Conservation (phyloP, 2,888 invertebrate genomes). For the Syrista parreyssii region DNA sequence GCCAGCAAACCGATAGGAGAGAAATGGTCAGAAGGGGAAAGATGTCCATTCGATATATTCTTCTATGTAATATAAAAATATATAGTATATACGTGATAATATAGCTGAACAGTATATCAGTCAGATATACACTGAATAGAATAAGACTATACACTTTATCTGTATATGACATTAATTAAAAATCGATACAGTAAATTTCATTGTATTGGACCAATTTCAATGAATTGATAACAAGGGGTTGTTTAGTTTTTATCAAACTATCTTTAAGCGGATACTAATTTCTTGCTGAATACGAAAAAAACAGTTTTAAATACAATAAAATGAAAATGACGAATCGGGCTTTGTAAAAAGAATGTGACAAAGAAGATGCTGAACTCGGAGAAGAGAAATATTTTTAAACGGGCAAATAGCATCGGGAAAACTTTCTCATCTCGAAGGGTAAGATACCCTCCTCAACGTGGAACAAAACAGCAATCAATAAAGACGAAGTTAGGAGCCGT, state of each 20-base stretch:
- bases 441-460: neutral
- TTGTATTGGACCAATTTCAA: neutral
- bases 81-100: neutral
- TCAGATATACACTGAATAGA: neutral
- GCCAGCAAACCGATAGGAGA: conserved; percentile 19
- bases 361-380: neutral
- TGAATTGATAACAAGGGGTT: neutral
- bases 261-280: neutral
- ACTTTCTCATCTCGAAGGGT: neutral
- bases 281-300: neutral
- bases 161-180: neutral
- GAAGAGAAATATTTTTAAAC: neutral
- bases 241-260: neutral
- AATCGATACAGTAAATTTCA: neutral
- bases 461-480: conserved; percentile 64
- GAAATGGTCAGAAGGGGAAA: conserved; percentile 31
- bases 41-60: conserved; percentile 41
- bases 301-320: neutral
- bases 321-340: neutral
- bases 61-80: neutral
- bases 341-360: neutral
- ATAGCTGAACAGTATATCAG: neutral
- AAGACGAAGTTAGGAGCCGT: conserved; percentile 59
- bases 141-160: neutral
- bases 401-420: neutral